Conservation (phyloP, 1,140 invertebrate genomes). For the Mamestra configurata region DNA sequence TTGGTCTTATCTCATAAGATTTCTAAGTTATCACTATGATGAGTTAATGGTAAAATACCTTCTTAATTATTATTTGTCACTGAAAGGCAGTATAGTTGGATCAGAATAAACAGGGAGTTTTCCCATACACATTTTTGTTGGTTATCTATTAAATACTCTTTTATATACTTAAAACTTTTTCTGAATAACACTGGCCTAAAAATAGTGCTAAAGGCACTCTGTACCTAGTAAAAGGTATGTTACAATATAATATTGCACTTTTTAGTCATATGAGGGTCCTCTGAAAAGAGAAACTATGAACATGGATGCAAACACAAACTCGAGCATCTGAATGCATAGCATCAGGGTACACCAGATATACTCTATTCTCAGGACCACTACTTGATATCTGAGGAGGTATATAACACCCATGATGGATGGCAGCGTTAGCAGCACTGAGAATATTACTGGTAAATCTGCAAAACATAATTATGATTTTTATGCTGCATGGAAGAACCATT, state of each 20-base stretch:
- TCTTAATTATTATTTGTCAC: slow-evolving; percentile 27
- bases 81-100: slow-evolving; percentile 27
- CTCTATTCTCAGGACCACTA: slow-evolving; percentile 94
- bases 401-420: slow-evolving; percentile 93
- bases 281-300: slow-evolving; percentile 93
- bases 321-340: slow-evolving; percentile 92
- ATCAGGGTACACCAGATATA: slow-evolving; percentile 95
- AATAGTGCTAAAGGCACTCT: slow-evolving; percentile 37
- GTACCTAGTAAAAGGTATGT: background rate
- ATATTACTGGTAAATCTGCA: slow-evolving; percentile 92
- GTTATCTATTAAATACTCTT: slow-evolving; percentile 14
- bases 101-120: slow-evolving; percentile 1
- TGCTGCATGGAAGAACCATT: too few relatives aligned
- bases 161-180: background rate
- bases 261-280: slow-evolving; percentile 88
- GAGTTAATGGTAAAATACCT: background rate
- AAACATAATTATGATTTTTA: slow-evolving; percentile 36
- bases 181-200: slow-evolving; percentile 18
- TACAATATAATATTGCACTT: slow-evolving; percentile 20
- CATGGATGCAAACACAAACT: slow-evolving; percentile 93
- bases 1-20: background rate
- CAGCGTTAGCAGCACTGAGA: slow-evolving; percentile 93
- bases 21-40: slow-evolving; percentile 7
- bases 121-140: background rate
- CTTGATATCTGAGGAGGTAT: slow-evolving; percentile 95